These are phyloP conservation scores for Ennomos quercinarius DNA, from an alignment of 2,888 invertebrate genomes.

Conservation along the genomic window DNA sequence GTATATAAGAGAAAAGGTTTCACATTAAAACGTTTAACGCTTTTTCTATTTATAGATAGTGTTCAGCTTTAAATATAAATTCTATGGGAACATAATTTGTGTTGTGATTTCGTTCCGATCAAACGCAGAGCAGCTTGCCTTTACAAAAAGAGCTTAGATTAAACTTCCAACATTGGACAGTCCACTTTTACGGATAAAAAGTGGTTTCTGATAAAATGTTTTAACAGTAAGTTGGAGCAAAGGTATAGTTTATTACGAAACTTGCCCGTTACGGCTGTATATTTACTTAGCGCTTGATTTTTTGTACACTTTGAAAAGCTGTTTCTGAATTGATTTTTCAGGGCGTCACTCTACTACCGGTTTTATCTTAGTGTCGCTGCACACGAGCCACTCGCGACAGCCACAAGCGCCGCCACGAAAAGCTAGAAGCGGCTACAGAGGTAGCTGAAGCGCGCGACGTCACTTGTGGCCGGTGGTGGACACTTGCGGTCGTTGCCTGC, in stretches of 20 bases:
- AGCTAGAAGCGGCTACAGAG: too few species aligned
- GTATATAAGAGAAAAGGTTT: neutral
- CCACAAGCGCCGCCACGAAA: too few species aligned
- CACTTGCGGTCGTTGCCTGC: too few species aligned
- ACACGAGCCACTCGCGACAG: too few species aligned
- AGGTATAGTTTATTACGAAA: slow-evolving; percentile 38
- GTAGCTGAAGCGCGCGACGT: too few species aligned
- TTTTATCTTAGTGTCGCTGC: too few species aligned
- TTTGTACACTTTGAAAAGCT: slow-evolving; percentile 5
- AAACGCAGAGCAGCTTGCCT: slow-evolving; percentile 44
- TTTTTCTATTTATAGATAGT: neutral
- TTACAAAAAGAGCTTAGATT: slow-evolving; percentile 42
- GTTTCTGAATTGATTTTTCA: neutral
- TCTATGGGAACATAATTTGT: slow-evolving; percentile 3
- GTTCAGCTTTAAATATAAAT: slow-evolving; percentile 13
- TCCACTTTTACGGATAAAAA: slow-evolving; percentile 50
- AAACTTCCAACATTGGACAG: slow-evolving; percentile 48
- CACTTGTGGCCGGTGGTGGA: too few species aligned
- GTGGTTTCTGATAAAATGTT: slow-evolving; percentile 52
- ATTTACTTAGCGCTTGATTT: slow-evolving; percentile 9
- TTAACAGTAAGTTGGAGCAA: slow-evolving; percentile 39
- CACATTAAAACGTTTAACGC: neutral
- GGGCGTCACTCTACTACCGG: too few species aligned
- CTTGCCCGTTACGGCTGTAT: slow-evolving; percentile 29
- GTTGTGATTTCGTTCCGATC: slow-evolving; percentile 32